Percentiles rank a stretch among this genome's conserved stretches.
Conservation (phyloP, 2,888 invertebrate species). For the Agrochola litura region DNA sequence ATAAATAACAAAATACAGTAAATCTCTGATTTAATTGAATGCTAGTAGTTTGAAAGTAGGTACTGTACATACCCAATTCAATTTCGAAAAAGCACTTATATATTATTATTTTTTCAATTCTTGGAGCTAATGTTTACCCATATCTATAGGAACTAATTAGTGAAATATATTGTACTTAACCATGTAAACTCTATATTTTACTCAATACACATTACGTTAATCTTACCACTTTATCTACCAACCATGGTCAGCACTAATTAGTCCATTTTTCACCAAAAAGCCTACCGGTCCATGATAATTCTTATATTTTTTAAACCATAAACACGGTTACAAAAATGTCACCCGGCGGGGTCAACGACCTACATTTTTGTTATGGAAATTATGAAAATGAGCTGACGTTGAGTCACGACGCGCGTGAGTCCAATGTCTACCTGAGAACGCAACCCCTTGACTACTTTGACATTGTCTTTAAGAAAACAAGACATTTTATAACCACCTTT, state of each 20-base stretch:
- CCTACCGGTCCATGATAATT: slow-evolving; percentile 57
- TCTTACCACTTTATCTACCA: slow-evolving; percentile 55
- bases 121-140: not conserved
- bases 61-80: too few species aligned
- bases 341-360: slow-evolving; percentile 72
- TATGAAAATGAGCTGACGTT: slow-evolving; percentile 80
- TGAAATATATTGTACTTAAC: slow-evolving; percentile 36
- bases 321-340: slow-evolving; percentile 64
- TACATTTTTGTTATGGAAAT: slow-evolving; percentile 77
- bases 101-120: not conserved
- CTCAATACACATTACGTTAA: slow-evolving; percentile 39
- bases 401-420: slow-evolving; percentile 72
- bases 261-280: slow-evolving; percentile 40
- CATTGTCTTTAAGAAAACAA: slow-evolving; percentile 10
- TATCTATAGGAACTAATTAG: slow-evolving; percentile 35
- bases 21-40: not conserved
- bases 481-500: not conserved
- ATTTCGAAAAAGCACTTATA: not conserved
- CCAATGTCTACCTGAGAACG: slow-evolving; percentile 45
- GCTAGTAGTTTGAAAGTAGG: not conserved
- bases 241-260: slow-evolving; percentile 56
- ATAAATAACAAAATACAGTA: too few species aligned
- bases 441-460: slow-evolving; percentile 29
- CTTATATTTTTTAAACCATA: slow-evolving; percentile 65
- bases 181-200: slow-evolving; percentile 35